phyloP scores from a whole-genome alignment of 2,888 invertebrate genomes.

The Acanthopleura granulata region DNA sequence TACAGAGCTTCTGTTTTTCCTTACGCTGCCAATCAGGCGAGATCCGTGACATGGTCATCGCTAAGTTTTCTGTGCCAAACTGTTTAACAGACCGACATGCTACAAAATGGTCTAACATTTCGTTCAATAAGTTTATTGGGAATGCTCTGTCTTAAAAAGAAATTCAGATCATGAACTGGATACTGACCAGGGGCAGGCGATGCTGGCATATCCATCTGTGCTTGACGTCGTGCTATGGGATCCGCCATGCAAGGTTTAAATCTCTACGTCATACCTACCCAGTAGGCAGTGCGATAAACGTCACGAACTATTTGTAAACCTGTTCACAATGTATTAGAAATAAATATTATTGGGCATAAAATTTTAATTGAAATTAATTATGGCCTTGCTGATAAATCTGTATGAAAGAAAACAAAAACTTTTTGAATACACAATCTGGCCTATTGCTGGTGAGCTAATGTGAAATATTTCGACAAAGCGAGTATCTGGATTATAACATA shows the following conservation, averaged over 20 bases:
- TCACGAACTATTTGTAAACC: conserved; percentile 39
- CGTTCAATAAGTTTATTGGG: too few species aligned
- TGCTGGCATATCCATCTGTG: conserved; percentile 22
- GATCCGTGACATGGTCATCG: too few species aligned
- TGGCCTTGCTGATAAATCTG: too few species aligned
- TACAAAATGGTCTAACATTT: too few species aligned
- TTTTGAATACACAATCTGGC: too few species aligned
- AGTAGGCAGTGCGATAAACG: conserved; percentile 29
- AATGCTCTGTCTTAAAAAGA: too few species aligned
- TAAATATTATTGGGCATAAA: conserved; percentile 14
- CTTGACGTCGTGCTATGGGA: conserved; percentile 24
- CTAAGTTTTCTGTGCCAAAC: too few species aligned
- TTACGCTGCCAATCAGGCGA: too few species aligned
- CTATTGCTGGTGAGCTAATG: too few species aligned
- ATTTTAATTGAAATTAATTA: neutral
- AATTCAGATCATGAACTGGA: neutral
- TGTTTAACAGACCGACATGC: too few species aligned
- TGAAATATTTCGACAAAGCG: neutral
- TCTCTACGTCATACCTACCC: conserved; percentile 17
- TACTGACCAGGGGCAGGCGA: conserved; percentile 5
- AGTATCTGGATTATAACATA: neutral
- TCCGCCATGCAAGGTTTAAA: conserved; percentile 27
- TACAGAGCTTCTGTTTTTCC: too few species aligned
- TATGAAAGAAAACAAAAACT: too few species aligned
- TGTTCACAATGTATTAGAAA: conserved; percentile 10